Evolutionary conservation across 2,888 invertebrate genomes (phyloP).

Genomic region (Lacanobia oleracea): DNA sequence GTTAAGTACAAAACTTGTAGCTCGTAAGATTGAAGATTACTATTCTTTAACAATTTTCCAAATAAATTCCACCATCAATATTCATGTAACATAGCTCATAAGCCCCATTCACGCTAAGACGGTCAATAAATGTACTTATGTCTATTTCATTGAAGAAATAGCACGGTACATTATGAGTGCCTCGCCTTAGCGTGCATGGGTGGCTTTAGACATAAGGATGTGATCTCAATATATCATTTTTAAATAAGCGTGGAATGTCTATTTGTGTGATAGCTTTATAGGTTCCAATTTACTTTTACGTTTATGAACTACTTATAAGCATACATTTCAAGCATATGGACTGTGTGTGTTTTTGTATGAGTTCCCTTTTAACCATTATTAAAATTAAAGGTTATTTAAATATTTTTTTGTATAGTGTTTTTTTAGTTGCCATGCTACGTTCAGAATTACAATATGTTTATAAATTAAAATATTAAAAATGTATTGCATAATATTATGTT

Average conservation of each 20-base stretch:
- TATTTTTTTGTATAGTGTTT: too few relatives aligned
- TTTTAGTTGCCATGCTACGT: background rate
- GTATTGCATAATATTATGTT: slow-evolving; percentile 29
- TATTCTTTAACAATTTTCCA: slow-evolving; percentile 58
- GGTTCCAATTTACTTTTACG: slow-evolving; percentile 35
- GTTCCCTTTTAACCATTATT: slow-evolving; percentile 1
- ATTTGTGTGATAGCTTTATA: slow-evolving; percentile 68
- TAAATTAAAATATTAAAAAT: background rate
- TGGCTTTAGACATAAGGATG: slow-evolving; percentile 70
- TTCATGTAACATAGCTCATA: slow-evolving; percentile 54
- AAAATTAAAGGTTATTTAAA: background rate
- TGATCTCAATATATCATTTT: slow-evolving; percentile 82
- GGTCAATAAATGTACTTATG: slow-evolving; percentile 3
- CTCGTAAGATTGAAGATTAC: slow-evolving; percentile 59
- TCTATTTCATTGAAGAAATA: slow-evolving; percentile 19
- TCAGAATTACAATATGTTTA: slow-evolving; percentile 1
- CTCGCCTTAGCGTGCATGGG: slow-evolving; percentile 50
- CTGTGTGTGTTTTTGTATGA: slow-evolving; percentile 14
- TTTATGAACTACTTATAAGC: slow-evolving; percentile 26
- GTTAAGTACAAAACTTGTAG: slow-evolving; percentile 37
- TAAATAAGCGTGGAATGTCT: slow-evolving; percentile 59
- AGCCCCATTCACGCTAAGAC: slow-evolving; percentile 53
- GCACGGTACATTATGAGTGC: background rate
- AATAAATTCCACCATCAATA: slow-evolving; percentile 58
- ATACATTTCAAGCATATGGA: slow-evolving; percentile 26